A percentile compares a stretch with the other conserved stretches of the same genome.
Conservation (phyloP, 2,888 invertebrate species). For the Metacarcinus magister region DNA sequence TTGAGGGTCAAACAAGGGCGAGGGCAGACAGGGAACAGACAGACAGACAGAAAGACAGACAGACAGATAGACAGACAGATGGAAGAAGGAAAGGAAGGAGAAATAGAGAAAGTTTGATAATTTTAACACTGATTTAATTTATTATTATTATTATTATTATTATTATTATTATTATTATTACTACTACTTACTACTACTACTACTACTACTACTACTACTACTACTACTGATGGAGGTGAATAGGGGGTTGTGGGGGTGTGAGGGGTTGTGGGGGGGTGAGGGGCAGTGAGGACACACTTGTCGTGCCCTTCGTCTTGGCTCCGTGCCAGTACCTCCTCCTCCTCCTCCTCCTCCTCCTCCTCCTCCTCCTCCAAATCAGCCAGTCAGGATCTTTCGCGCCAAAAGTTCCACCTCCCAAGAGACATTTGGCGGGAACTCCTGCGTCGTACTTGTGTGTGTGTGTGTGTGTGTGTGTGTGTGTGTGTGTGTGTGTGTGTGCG, state of each 20-base stretch:
- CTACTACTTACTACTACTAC: background rate
- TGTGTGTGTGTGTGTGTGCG: background rate
- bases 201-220: slow-evolving; percentile 17
- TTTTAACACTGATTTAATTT: background rate
- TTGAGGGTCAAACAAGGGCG: background rate
- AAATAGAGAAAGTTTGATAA: background rate
- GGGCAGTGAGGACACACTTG: background rate
- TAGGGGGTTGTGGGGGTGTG: background rate
- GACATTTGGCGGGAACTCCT: background rate
- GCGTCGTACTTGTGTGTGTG: background rate
- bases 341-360: slow-evolving; percentile 14
- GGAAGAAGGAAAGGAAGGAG: background rate
- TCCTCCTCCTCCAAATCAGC: slow-evolving; percentile 5
- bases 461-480: background rate
- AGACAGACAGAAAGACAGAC: background rate
- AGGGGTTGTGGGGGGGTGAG: background rate
- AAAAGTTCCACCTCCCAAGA: background rate
- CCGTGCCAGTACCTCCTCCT: background rate
- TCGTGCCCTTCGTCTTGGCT: background rate
- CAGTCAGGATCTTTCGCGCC: background rate
- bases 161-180: background rate
- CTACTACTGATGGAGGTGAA: background rate
- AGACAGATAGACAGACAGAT: background rate
- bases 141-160: background rate
- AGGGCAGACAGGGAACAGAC: slow-evolving; percentile 26